Evolutionary conservation across 2,888 invertebrate genomes (phyloP), one percentile per base, ranked within the genome.

Genomic region (Theretra japonica): DNA sequence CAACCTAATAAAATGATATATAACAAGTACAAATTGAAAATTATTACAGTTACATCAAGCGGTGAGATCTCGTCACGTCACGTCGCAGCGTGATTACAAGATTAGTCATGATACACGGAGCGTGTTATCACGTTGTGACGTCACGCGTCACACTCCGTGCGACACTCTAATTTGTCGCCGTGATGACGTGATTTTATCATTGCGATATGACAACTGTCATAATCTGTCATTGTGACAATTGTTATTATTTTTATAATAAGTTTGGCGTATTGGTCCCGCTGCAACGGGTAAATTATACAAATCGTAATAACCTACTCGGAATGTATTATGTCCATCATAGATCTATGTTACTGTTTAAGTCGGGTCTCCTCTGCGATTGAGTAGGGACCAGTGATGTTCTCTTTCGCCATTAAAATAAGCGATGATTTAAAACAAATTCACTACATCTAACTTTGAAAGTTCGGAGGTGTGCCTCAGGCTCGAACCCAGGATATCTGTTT

Each of bases 21-120:
- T 17, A 28, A 28, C 48, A 8, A 48, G 48, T 48, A 48, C 17
- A 48, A 48, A 50, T 50, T 50, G 50, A 50, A 53, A 53, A 53
- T 53, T 19, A n/a, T 53, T n/a, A 17, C 53, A n/a, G 41, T 41
- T 53, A 6, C 53, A 4, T n/a, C 17, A n/a, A 4, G n/a, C 53
- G 62, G 8, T 65, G 23, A 23, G 8, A 48, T 7, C 21, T 23
- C 21, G 41, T 41, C 41, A 23, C 21, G 65, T 48, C 48, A 48
- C 65, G 17, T 41, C 41, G 41, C 65, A 48, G 41, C 48, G 65
- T 65, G 65, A 65, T 65, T 65, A 65, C 65, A 65, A 41, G 65
- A 65, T 65, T 65, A 65, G 65, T 65, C 41, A 65, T 48, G 65
- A 65, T 65, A 65, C 65, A 65, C 65, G 48, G 23, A 65, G 65